Evolutionary conservation across 2,888 invertebrate species (phyloP).

Genomic region (Leucophenga montana): DNA sequence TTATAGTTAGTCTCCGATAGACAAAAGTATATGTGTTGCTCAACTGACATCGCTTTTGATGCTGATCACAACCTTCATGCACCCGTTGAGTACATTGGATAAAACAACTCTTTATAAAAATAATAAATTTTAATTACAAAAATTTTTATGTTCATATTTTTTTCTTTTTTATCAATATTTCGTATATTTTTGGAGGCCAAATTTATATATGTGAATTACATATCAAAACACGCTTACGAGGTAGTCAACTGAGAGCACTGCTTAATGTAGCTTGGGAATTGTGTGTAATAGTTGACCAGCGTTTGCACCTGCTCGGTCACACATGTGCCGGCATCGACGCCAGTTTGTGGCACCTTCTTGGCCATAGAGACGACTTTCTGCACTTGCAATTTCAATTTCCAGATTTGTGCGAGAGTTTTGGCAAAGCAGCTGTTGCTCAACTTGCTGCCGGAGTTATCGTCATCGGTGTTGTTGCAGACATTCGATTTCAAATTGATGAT

Average conservation of each 20-base stretch:
- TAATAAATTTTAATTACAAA: no score
- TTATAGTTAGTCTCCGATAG: no score
- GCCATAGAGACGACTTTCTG: constrained; percentile 41
- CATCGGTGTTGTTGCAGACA: constrained; percentile 45
- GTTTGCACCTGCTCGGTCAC: constrained; percentile 41
- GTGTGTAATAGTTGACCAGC: constrained; percentile 48
- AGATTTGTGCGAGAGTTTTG: constrained; percentile 43
- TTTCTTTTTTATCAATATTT: no score
- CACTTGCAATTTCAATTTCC: constrained; percentile 44
- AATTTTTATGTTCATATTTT: no score
- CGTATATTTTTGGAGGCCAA: no score
- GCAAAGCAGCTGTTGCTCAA: constrained; percentile 43
- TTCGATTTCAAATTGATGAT: constrained; percentile 49
- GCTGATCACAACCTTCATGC: no score
- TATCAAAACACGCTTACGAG: background rate
- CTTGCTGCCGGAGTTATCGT: background rate
- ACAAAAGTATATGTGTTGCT: no score
- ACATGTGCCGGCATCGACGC: constrained; percentile 50
- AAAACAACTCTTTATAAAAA: no score
- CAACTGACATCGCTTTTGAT: no score
- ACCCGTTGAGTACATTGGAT: no score
- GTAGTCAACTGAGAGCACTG: constrained; percentile 55
- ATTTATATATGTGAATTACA: background rate
- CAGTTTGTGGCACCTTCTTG: constrained; percentile 51
- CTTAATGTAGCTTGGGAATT: constrained; percentile 50